Percentiles rank a stretch among this genome's conserved stretches.
Evolutionary conservation across 2,888 invertebrate genomes (phyloP).

Genomic region (Nipponacmea schrenckii): DNA sequence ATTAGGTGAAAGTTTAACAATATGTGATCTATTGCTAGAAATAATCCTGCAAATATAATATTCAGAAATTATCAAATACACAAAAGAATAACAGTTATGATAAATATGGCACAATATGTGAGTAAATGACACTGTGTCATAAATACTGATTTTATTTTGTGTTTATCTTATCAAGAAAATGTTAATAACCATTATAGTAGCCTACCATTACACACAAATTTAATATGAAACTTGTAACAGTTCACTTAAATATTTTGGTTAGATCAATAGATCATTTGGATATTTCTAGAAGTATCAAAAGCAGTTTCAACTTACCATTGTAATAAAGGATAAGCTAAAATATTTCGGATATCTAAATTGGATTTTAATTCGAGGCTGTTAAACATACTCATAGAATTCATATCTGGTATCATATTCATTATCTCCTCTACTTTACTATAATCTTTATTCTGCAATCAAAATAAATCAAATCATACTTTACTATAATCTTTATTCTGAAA

Average conservation of each 20-base stretch:
- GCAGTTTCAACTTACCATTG: slow-evolving; percentile 62
- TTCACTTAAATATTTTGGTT: too few relatives aligned
- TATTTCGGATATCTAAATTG: slow-evolving; percentile 43
- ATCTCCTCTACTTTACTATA: slow-evolving; percentile 39
- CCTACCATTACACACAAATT: too few relatives aligned
- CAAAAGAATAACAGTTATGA: too few relatives aligned
- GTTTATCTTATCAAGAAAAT: too few relatives aligned
- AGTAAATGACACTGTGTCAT: too few relatives aligned
- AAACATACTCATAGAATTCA: slow-evolving; percentile 46
- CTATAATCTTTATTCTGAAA: not conserved
- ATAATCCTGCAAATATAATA: slow-evolving; percentile 54
- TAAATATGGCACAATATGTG: too few relatives aligned
- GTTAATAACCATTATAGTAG: too few relatives aligned
- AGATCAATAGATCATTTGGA: too few relatives aligned
- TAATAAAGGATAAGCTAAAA: slow-evolving; percentile 56
- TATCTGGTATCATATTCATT: slow-evolving; percentile 42
- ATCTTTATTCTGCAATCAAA: slow-evolving; percentile 46
- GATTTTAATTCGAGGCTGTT: slow-evolving; percentile 41
- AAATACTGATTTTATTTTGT: too few relatives aligned
- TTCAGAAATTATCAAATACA: too few relatives aligned
- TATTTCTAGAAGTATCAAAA: too few relatives aligned
- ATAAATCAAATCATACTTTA: not conserved
- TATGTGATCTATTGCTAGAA: slow-evolving; percentile 63
- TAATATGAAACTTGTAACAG: too few relatives aligned
- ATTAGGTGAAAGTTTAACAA: slow-evolving; percentile 57